phyloP scores from a whole-genome alignment of 2,113 vertebrate species.

The Megaptera novaeangliae region DNA sequence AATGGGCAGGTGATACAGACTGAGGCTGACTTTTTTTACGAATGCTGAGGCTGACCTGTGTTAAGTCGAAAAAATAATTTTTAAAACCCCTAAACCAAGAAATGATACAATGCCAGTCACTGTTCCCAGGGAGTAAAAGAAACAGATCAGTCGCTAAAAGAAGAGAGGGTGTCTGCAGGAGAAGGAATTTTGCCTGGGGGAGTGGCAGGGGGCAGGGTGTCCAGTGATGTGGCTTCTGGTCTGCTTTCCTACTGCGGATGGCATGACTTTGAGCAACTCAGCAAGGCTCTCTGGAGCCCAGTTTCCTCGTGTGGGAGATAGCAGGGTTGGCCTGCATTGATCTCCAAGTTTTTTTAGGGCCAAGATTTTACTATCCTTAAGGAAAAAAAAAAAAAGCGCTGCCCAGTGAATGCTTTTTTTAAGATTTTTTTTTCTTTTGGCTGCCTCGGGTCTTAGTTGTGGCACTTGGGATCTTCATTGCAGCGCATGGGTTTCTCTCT shows the following conservation, averaged over 20 bases:
- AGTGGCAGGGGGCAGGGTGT: fast-evolving
- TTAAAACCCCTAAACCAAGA: background rate
- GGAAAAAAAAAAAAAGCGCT: background rate
- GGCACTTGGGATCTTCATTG: too few species aligned
- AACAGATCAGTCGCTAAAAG: background rate
- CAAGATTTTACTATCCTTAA: background rate
- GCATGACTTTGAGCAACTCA: background rate
- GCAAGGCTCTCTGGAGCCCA: background rate
- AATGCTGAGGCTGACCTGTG: background rate
- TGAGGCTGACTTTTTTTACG: fast-evolving
- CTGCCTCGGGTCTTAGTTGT: too few species aligned
- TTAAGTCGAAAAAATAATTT: background rate
- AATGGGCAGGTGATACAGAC: conserved; percentile 86
- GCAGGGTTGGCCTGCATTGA: background rate
- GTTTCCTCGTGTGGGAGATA: background rate
- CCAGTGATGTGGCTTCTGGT: fast-evolving
- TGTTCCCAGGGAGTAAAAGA: background rate
- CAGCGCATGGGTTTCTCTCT: too few species aligned
- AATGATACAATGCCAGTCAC: background rate
- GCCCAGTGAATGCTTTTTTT: background rate
- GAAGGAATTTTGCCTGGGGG: background rate
- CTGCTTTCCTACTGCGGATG: background rate
- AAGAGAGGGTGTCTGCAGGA: background rate
- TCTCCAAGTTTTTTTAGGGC: background rate
- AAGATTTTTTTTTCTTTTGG: background rate